Evolutionary conservation across 1,140 invertebrate genomes (phyloP).

Genomic region (Papilio dardanus): DNA sequence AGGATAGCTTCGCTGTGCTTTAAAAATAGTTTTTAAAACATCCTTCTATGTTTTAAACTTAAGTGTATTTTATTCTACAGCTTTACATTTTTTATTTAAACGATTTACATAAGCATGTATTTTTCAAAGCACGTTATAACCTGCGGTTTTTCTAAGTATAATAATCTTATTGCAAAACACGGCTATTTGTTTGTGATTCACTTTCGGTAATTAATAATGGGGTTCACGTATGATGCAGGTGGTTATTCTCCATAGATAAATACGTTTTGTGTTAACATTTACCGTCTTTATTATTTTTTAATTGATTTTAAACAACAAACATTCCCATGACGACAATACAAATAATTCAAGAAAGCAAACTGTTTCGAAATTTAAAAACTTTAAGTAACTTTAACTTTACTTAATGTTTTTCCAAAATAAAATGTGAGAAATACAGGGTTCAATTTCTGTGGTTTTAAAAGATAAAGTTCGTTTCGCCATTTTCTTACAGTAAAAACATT

Average conservation of each 20-base stretch:
- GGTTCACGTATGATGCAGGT: not conserved
- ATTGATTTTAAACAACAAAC: not conserved
- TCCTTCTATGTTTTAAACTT: no score
- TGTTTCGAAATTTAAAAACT: no score
- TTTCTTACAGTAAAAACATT: no score
- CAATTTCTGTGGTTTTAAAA: no score
- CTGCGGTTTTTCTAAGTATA: not conserved
- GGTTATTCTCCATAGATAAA: not conserved
- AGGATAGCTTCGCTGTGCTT: not conserved
- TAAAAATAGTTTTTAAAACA: no score
- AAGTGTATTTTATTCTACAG: not conserved
- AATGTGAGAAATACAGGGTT: no score
- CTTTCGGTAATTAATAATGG: not conserved
- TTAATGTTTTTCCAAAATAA: no score
- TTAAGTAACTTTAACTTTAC: no score
- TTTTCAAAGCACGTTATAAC: slow-evolving; percentile 1
- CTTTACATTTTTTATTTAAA: not conserved
- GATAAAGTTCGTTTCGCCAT: no score
- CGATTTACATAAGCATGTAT: not conserved
- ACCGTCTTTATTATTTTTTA: not conserved
- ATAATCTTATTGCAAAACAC: not conserved
- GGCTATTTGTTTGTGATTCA: not conserved
- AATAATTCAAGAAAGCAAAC: no score
- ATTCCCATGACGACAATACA: no score
- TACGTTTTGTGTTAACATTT: not conserved